phyloP scores from a whole-genome alignment of 2,113 vertebrate species.

The Athene cunicularia region DNA sequence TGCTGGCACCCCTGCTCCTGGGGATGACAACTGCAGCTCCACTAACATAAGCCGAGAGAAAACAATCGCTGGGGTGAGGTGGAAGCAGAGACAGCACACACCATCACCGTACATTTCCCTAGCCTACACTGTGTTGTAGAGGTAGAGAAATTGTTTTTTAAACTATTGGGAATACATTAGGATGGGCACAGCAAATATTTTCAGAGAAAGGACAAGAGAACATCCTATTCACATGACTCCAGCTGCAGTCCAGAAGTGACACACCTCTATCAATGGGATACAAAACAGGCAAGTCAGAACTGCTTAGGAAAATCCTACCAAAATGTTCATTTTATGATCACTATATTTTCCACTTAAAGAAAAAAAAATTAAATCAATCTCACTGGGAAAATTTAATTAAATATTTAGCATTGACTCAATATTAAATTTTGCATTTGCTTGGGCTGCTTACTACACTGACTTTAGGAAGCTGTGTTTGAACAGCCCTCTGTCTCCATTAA shows the following conservation, averaged over 20 bases:
- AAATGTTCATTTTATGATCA: neutral
- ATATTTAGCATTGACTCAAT: neutral
- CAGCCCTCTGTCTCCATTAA: neutral
- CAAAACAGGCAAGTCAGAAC: neutral
- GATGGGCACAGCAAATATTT: neutral
- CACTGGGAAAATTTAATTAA: neutral
- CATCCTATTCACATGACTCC: fast-evolving
- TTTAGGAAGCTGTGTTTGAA: neutral
- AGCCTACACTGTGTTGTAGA: neutral
- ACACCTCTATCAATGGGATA: neutral
- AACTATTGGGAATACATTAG: neutral
- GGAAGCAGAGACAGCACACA: neutral
- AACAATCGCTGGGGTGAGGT: neutral
- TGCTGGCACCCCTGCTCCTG: neutral
- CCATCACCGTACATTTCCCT: neutral
- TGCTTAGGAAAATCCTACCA: neutral
- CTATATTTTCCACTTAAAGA: neutral
- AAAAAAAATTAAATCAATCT: neutral
- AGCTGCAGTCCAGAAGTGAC: neutral
- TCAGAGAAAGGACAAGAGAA: neutral
- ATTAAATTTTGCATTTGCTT: neutral
- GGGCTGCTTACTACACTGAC: neutral
- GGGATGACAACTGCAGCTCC: neutral
- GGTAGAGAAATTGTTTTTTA: neutral
- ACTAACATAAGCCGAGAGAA: neutral